Evolutionary conservation across 2,113 vertebrate species (phyloP).

Genomic region (Guaruba guarouba): DNA sequence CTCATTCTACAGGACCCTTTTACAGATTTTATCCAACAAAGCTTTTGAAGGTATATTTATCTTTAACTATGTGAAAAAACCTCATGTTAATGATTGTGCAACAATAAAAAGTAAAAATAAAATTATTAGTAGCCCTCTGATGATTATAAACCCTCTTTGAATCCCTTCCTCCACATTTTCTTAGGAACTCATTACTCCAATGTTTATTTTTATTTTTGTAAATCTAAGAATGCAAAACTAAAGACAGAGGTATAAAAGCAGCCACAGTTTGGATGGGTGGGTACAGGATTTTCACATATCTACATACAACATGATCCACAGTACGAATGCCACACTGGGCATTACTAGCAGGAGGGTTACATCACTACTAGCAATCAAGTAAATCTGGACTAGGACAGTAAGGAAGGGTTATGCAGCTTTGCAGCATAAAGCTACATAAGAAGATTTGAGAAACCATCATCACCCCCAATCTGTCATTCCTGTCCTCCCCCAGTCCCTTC

Average conservation of each 20-base stretch:
- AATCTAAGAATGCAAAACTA: not conserved
- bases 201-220: constrained; percentile 47
- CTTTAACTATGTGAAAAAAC: constrained; percentile 47
- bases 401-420: not conserved
- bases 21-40: constrained; percentile 33
- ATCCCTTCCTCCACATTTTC: not conserved
- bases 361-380: not conserved
- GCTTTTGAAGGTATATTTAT: constrained; percentile 43
- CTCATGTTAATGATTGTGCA: constrained; percentile 29
- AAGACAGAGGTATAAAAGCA: not conserved
- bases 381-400: not conserved
- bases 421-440: not conserved
- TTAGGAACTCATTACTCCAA: not conserved
- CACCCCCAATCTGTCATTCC: not conserved
- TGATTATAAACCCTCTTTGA: not conserved
- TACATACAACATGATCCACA: not conserved
- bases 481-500: not conserved
- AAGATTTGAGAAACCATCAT: not conserved
- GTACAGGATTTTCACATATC: not conserved
- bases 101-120: constrained; percentile 55
- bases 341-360: not conserved
- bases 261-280: not conserved
- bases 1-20: constrained; percentile 23
- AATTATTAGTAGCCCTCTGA: not conserved
- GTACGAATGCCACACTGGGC: not conserved